Conservation (phyloP, 2,888 invertebrate species). For the Cyaniris semiargus region DNA sequence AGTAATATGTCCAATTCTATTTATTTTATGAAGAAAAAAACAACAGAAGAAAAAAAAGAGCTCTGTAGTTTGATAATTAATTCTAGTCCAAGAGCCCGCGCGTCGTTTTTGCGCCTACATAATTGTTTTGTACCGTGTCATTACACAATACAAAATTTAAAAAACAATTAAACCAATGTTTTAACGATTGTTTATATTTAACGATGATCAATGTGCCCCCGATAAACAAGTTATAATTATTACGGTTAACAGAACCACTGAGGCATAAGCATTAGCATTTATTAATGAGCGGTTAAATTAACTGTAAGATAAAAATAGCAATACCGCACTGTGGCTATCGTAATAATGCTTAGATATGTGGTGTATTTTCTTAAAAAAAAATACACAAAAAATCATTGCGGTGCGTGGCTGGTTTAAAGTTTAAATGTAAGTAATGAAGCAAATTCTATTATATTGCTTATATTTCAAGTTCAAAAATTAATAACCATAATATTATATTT, state of each 20-base stretch:
- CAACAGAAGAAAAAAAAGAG: background rate
- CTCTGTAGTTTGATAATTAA: background rate
- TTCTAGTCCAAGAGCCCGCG: background rate
- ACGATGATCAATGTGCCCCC: constrained; percentile 30
- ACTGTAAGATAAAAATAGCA: constrained; percentile 42
- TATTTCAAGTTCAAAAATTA: no score
- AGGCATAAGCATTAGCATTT: constrained; percentile 41
- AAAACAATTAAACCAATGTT: constrained; percentile 29
- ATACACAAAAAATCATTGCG: no score
- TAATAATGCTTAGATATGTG: constrained; percentile 20
- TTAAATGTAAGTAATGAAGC: no score
- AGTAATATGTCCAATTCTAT: no score
- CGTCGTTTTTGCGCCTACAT: background rate
- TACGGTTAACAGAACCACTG: constrained; percentile 40
- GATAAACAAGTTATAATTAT: constrained; percentile 32
- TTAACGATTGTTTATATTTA: constrained; percentile 16
- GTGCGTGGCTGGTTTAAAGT: background rate
- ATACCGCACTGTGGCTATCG: constrained; percentile 25
- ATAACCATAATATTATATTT: no score
- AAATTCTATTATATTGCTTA: no score
- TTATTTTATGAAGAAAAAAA: no score
- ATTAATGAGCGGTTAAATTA: constrained; percentile 43
- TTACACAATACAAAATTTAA: constrained; percentile 21
- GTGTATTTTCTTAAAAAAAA: background rate
- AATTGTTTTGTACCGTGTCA: background rate